A percentile compares a stretch with the other conserved stretches of the same genome.
These are phyloP conservation scores for Pristionchus mayeri DNA, from an alignment of 2,888 invertebrate species.

Conservation along the genomic window DNA sequence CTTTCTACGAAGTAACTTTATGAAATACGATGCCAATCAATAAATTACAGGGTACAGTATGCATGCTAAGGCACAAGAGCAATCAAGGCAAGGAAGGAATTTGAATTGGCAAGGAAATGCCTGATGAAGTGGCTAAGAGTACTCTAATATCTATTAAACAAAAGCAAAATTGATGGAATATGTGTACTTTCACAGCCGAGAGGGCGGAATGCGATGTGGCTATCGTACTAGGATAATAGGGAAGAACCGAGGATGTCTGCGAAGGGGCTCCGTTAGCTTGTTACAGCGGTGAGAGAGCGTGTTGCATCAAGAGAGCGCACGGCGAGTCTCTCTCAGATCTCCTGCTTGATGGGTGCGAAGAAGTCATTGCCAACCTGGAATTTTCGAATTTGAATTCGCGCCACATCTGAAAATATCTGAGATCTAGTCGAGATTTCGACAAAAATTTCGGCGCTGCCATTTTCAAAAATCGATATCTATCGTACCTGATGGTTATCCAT, in stretches of 20 bases:
- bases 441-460: background rate
- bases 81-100: background rate
- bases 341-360: slow-evolving; percentile 10
- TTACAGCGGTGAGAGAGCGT: background rate
- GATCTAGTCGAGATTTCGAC: background rate
- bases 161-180: background rate
- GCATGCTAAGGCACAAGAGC: background rate
- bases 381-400: slow-evolving; percentile 15
- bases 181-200: slow-evolving; percentile 33
- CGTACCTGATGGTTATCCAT: background rate
- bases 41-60: slow-evolving; percentile 29
- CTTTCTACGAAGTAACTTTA: background rate
- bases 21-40: slow-evolving; percentile 6
- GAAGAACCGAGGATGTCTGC: slow-evolving; percentile 6
- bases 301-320: background rate
- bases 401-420: background rate
- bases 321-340: slow-evolving; percentile 1
- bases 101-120: slow-evolving; percentile 17
- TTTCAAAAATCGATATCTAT: background rate
- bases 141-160: background rate
- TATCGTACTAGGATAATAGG: background rate
- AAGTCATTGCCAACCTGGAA: background rate
- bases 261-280: background rate
- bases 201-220: background rate
- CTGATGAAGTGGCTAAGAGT: background rate